Evolutionary conservation across 53 echinoderm and acorn worm genomes (phyloP), one percentile per base, ranked within the genome.

Genomic region (Arbacia lixula): DNA sequence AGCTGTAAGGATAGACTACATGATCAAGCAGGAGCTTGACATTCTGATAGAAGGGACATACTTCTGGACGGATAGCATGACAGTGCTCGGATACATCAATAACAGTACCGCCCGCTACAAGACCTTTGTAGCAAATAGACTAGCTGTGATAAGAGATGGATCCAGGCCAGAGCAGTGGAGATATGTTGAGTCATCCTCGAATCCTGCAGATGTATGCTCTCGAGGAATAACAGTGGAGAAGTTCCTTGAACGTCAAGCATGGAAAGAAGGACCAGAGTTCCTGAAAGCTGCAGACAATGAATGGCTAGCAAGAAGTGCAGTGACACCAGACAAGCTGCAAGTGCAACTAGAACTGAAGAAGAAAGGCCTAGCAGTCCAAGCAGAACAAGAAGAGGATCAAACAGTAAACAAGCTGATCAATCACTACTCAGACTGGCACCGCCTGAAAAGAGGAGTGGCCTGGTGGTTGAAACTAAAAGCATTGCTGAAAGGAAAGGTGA

Each of bases 81-180:
- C 69, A 2, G 88, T 88, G 5, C 73, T 88, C 3, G 26, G 81
- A 27, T 88, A 88, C 40, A 72, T 88, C 88, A 88, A 34, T 2
- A 88, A 71, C 52, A 17, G 28, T 6, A 25, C 83, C 17, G 49
- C 37, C n/a, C 57, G 83, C 12, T 88, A 61, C 28, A 55, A 83
- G 1, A 83, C 88, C 46, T 88, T 88, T 63, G 88, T 83, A 2
- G 88, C 88, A 10, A 83, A 88, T 73, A 83, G 88, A 31, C 37
- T 88, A 22, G 88, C 88, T 4, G 83, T 88, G 4, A 88, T 88
- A 11, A 39, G 29, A 34, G 88, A 83, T 71, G 72, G 82, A 3
- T 69, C 82, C 36, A 42, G 34, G 6, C 43, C 49, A 29, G 10
- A 21, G 17, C 71, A 86, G 51, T 86, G 86, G 86, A 38, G 62